A percentile compares a stretch with the other conserved stretches of the same genome.
These are phyloP conservation scores for Mesopsocus fuscifrons DNA, from an alignment of 2,888 invertebrate species.

Conservation along the genomic window DNA sequence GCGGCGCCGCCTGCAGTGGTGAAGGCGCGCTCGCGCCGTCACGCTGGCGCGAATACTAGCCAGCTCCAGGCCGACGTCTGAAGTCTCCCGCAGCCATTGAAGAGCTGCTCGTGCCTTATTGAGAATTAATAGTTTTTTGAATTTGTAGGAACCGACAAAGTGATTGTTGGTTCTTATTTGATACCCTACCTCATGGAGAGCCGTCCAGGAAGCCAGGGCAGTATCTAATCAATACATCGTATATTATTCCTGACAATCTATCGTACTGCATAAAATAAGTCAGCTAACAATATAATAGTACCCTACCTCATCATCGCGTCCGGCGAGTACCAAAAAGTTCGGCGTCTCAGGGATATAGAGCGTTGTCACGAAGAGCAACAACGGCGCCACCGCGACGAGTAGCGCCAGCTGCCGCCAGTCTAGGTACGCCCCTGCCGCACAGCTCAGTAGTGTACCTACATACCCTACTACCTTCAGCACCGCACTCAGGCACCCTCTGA, in stretches of 20 bases:
- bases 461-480: slow-evolving; percentile 72
- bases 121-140: no score
- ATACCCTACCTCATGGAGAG: no score
- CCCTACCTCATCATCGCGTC: slow-evolving; percentile 56
- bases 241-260: no score
- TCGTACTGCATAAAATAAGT: slow-evolving; percentile 24
- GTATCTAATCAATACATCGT: no score
- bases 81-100: slow-evolving; percentile 64
- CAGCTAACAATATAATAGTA: slow-evolving; percentile 29
- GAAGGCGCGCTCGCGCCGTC: slow-evolving; percentile 22
- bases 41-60: slow-evolving; percentile 51
- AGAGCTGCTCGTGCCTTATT: slow-evolving; percentile 47
- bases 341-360: slow-evolving; percentile 79
- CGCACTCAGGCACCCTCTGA: slow-evolving; percentile 71
- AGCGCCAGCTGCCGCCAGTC: slow-evolving; percentile 73
- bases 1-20: slow-evolving; percentile 12
- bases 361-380: slow-evolving; percentile 50
- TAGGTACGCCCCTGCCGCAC: slow-evolving; percentile 61
- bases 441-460: slow-evolving; percentile 66
- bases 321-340: slow-evolving; percentile 57
- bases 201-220: no score
- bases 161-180: no score
- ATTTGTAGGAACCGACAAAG: no score
- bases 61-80: slow-evolving; percentile 56
- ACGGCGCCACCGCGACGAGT: slow-evolving; percentile 57